Conservation (phyloP, 2,888 invertebrate species). For the Drosophila merina region DNA sequence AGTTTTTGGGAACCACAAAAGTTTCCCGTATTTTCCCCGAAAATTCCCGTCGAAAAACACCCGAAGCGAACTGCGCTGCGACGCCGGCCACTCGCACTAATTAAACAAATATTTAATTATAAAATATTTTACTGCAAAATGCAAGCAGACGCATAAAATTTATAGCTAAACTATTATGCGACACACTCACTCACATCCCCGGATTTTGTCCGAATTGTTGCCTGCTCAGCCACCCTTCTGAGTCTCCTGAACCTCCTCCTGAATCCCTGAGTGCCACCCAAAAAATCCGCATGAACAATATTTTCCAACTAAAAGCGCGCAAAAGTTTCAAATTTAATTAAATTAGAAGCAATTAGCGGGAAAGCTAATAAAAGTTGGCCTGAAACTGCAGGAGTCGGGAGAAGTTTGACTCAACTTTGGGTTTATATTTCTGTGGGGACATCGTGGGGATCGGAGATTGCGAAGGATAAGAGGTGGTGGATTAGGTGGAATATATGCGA, state of each 20-base stretch:
- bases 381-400: constrained; percentile 58
- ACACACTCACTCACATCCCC: constrained; percentile 37
- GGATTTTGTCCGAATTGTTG: constrained; percentile 33
- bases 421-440: constrained; percentile 8
- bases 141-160: constrained; percentile 71
- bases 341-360: constrained; percentile 77
- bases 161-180: constrained; percentile 72
- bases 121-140: constrained; percentile 72
- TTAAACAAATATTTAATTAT: constrained; percentile 78
- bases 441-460: not conserved
- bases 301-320: constrained; percentile 66
- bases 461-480: not conserved
- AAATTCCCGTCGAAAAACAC: not conserved
- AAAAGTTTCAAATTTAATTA: constrained; percentile 77
- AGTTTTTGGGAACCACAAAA: constrained; percentile 42
- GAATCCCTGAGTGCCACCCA: constrained; percentile 8
- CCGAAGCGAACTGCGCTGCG: constrained; percentile 17
- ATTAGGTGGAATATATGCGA: not conserved
- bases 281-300: constrained; percentile 53
- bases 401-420: constrained; percentile 29
- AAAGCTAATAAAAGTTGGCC: constrained; percentile 77
- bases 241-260: too few relatives aligned
- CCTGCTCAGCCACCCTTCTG: constrained; percentile 54
- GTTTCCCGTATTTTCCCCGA: not conserved
- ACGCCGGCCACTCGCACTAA: constrained; percentile 63